Conservation (phyloP, 2,113 vertebrate genomes). For the Zosterops borbonicus region DNA sequence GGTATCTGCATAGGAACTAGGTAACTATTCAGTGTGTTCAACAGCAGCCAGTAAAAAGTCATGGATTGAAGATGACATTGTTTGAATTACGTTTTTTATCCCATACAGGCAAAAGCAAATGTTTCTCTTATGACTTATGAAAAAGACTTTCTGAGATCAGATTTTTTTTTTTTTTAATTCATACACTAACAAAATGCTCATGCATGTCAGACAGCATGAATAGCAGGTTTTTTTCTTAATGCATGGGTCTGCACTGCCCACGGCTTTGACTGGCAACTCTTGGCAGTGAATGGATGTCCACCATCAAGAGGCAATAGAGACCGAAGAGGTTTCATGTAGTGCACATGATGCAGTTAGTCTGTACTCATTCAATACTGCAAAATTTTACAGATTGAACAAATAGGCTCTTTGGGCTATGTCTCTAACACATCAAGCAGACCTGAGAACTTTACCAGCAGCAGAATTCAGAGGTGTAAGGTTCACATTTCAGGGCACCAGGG, state of each 20-base stretch:
- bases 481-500: background rate
- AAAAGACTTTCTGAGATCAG: background rate
- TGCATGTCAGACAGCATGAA: background rate
- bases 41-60: background rate
- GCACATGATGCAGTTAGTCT: background rate
- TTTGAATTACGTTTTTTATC: background rate
- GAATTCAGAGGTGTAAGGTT: background rate
- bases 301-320: background rate
- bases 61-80: background rate
- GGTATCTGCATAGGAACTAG: background rate
- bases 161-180: background rate
- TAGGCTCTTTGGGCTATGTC: background rate
- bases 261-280: background rate
- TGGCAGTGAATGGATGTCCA: background rate
- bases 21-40: background rate
- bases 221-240: background rate
- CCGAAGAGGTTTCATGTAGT: accelerated
- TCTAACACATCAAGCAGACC: background rate
- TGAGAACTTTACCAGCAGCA: background rate
- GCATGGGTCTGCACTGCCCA: background rate
- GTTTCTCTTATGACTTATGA: background rate
- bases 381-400: background rate
- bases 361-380: background rate
- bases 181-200: background rate
- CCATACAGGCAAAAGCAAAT: background rate